A percentile compares a stretch with the other conserved stretches of the same genome.
phyloP scores from a whole-genome alignment of 2,113 vertebrate genomes.

The Salvelinus namaycush region DNA sequence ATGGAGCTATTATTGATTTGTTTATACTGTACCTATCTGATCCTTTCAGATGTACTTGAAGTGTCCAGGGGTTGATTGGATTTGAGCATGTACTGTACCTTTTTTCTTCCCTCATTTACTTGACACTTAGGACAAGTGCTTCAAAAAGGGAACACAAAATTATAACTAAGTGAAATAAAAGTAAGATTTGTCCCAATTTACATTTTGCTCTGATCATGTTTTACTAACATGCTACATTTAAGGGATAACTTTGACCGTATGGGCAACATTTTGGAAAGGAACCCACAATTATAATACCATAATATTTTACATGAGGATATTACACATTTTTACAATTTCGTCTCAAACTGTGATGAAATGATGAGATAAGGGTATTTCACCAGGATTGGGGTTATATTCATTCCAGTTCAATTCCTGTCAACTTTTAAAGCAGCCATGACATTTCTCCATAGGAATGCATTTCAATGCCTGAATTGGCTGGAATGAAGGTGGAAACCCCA shows the following conservation, averaged over 20 bases:
- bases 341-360: not conserved
- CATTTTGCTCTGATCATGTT: conserved; percentile 8
- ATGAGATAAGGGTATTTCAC: not conserved
- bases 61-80: not conserved
- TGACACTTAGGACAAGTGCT: not conserved
- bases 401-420: no score
- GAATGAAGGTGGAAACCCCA: no score
- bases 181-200: conserved; percentile 14
- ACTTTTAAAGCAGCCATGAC: no score
- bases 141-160: conserved; percentile 24
- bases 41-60: no score
- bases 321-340: not conserved
- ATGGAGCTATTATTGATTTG: no score
- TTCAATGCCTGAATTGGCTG: no score
- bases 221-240: not conserved
- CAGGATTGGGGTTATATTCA: no score
- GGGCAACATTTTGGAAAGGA: not conserved
- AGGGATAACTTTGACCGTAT: not conserved
- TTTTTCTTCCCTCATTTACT: not conserved
- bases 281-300: not conserved
- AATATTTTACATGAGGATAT: not conserved
- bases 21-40: no score
- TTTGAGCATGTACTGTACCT: not conserved
- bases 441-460: no score
- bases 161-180: conserved; percentile 39